Base-by-base conservation (phyloP, 2,113 vertebrate genomes). In the Hippoglossus stenolepis region DNA sequence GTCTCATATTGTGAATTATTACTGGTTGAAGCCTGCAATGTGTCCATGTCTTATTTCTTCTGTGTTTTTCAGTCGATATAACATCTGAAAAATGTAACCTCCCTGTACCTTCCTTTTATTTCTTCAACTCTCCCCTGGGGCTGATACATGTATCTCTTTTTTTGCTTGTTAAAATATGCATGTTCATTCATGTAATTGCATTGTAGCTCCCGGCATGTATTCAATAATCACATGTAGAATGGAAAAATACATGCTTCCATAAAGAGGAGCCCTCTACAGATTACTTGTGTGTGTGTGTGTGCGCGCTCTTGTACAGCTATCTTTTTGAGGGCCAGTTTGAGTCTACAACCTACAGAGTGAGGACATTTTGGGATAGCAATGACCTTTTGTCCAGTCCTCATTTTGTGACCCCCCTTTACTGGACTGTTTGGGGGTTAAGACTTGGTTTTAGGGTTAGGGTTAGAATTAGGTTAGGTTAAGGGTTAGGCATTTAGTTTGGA, bases 121-220 rank as follows among this genome's bases (percentile, higher is more conserved):
- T 63, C 35, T 14, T 43, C 4, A 3, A 13, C 35, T 56, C 7
- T 67, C 65, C 65, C 31, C 15, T 14, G 21, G 13, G 18, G 71
- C 66, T 75, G 35, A 62, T 47, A 53, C 24, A 24, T 26, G 60
- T 13, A 9, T 23, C 31, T 23, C 31, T 70, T 43, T 72, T 72
- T 63, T 60, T 12, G 28, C 54, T 56, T 64, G 61, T 75, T 61
- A 65, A 68, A 51, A 73, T 78, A 82, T 71, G 74, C 61, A 87
- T 18, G 18, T 38, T 45, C 63, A 15, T 70, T 65, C 69, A 79
- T 78, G 65, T 60, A 70, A 66, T 61, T 63, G 56, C 40, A 23
- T 43, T 47, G 12, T 79, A 57, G 73, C 77, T 82, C 12, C 65
- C 61, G 66, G 78, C 26, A 1, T 69, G 35, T 6, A 31, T 75